Evolutionary conservation across 2,888 invertebrate genomes (phyloP).

Genomic region (Drosophila mayaguana): DNA sequence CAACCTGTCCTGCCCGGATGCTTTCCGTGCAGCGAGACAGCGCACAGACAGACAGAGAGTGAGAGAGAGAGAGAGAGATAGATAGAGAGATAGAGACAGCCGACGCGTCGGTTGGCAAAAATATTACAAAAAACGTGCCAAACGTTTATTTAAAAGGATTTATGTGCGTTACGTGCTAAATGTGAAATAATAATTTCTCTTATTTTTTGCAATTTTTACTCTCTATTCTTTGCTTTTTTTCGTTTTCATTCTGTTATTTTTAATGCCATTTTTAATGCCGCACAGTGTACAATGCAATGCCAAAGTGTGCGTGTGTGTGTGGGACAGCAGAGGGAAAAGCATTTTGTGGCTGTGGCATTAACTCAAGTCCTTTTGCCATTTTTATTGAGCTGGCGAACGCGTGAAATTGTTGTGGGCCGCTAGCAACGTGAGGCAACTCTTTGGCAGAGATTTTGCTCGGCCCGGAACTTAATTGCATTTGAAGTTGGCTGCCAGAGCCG

Average conservation of each 20-base stretch:
- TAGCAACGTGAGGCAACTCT: constrained; percentile 26
- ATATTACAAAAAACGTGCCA: constrained; percentile 81
- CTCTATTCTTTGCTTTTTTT: not conserved
- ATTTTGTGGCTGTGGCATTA: constrained; percentile 61
- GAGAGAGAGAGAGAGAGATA: no score
- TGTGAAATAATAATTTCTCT: constrained; percentile 80
- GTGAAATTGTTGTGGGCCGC: constrained; percentile 72
- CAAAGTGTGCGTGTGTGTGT: constrained; percentile 4
- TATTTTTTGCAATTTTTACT: constrained; percentile 25
- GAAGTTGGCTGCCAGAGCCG: constrained; percentile 57
- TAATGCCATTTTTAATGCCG: constrained; percentile 64
- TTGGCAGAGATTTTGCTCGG: constrained; percentile 59
- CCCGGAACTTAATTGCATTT: constrained; percentile 75
- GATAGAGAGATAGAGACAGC: not conserved
- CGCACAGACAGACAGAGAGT: no score
- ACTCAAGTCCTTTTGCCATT: constrained; percentile 74
- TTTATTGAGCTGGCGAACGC: constrained; percentile 75
- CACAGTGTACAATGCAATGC: constrained; percentile 57
- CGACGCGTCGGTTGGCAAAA: constrained; percentile 47
- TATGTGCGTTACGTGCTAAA: constrained; percentile 82
- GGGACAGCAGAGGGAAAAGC: constrained; percentile 11
- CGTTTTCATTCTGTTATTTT: constrained; percentile 38
- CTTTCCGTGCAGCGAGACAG: constrained; percentile 9
- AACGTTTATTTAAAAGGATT: constrained; percentile 83
- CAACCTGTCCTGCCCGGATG: constrained; percentile 26